Evolutionary conservation across 2,888 invertebrate genomes (phyloP).

Genomic region (Esperia sulphurella): DNA sequence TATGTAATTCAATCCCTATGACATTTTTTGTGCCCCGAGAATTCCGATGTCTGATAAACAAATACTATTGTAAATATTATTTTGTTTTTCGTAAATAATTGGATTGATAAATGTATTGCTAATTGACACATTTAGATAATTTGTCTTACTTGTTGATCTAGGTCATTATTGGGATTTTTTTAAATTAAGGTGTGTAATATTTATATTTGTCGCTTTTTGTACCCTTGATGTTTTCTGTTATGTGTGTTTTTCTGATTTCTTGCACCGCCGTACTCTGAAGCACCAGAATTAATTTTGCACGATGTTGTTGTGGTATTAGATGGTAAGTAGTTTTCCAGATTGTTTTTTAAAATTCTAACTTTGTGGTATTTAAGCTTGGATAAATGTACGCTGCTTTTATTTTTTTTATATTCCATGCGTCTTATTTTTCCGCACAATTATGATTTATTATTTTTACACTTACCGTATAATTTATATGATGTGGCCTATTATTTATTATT

Average conservation of each 20-base stretch:
- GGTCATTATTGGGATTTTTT: conserved; percentile 71
- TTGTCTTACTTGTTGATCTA: conserved; percentile 52
- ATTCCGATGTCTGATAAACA: too few relatives aligned
- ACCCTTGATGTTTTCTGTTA: background rate
- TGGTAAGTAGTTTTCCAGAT: background rate
- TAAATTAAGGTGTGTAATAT: conserved; percentile 66
- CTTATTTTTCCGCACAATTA: too few relatives aligned
- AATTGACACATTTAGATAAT: conserved; percentile 1
- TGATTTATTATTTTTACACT: too few relatives aligned
- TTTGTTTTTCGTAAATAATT: conserved; percentile 10
- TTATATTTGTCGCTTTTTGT: background rate
- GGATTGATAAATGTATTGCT: background rate
- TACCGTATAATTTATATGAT: too few relatives aligned
- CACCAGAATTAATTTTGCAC: background rate
- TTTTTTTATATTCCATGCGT: too few relatives aligned
- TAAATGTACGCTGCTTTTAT: too few relatives aligned
- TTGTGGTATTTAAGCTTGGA: background rate
- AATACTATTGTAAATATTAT: background rate
- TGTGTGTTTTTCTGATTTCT: background rate
- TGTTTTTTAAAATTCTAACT: background rate
- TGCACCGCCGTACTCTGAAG: background rate
- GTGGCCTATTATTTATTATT: too few relatives aligned
- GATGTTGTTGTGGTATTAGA: background rate
- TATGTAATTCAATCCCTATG: too few relatives aligned
- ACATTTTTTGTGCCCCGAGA: too few relatives aligned